These are phyloP conservation scores for Rachycentron canadum DNA, from an alignment of 2,797 vertebrate species.

Conservation along the genomic window DNA sequence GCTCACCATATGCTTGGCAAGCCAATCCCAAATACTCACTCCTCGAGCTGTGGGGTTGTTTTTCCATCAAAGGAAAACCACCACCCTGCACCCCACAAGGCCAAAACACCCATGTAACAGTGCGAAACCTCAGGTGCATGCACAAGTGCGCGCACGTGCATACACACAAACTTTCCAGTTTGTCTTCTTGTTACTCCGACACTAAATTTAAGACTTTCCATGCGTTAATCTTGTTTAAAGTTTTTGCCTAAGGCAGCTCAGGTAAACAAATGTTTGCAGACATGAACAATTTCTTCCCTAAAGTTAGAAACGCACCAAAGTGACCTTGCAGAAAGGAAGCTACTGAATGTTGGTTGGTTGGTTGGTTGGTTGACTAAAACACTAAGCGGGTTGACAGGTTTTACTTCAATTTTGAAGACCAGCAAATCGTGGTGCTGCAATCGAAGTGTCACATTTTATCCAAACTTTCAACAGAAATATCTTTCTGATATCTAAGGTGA, in stretches of 20 bases:
- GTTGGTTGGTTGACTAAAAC: conserved; percentile 1
- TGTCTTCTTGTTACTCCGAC: conserved; percentile 11
- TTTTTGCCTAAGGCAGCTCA: neutral
- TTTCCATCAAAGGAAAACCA: conserved; percentile 69
- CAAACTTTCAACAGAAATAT: neutral
- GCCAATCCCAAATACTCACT: conserved; percentile 57
- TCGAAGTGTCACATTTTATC: neutral
- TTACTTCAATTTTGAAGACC: conserved; percentile 7
- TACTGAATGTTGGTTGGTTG: too few relatives aligned
- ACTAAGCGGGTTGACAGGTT: neutral
- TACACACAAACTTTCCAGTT: conserved; percentile 37
- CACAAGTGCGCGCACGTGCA: conserved; percentile 18
- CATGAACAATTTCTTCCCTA: neutral
- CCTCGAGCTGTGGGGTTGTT: conserved; percentile 66
- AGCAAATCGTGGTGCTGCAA: neutral
- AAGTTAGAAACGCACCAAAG: neutral
- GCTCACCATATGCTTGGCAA: conserved; percentile 78
- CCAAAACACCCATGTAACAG: conserved; percentile 34
- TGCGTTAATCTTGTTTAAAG: conserved; percentile 7
- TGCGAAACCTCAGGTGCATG: conserved; percentile 44
- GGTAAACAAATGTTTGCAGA: conserved; percentile 14
- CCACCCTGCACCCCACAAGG: conserved; percentile 10
- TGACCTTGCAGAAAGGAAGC: too few relatives aligned
- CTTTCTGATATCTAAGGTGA: neutral
- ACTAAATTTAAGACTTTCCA: conserved; percentile 37